Evolutionary conservation across 2,797 vertebrate genomes (phyloP), one percentile per base, ranked within the genome.

Genomic region (Amblyopsis hoosieri): DNA sequence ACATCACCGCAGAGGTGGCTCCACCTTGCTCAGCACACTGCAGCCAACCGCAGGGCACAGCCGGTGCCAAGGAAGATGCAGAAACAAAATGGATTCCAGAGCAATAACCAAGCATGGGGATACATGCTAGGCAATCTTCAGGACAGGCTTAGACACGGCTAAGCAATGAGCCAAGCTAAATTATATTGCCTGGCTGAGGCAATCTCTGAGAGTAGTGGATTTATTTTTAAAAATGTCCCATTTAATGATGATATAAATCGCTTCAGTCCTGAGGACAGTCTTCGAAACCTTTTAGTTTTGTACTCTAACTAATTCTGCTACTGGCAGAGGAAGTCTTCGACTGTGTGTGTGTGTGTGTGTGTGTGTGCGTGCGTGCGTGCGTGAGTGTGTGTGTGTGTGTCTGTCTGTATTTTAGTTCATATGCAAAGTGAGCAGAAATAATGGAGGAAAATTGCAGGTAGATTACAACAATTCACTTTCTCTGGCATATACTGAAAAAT

Each of bases 391-490:
- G 42, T 1, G 12, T 51, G 15, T 11, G 65, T 57, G 46, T 47
- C 14, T 67, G 53, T 56, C 57, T 14, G 51, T 57, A 64, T 79
- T 82, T 78, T 74, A 74, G 85, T 82, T 74, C 69, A 84, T 82
- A 71, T 66, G 31, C 29, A 9, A 68, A 67, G 74, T 66, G 58
- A 63, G 55, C 54, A 57, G 77, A 85, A 86, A 85, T 84, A 85
- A 84, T 72, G 58, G 72, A 50, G 45, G 31, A 17, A 75, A 76
- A 79, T 71, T 71, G 63, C 66, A 72, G 76, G 74, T 52, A 78
- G 71, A 87, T 84, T 72, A 84, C 85, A 84, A 75, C 74, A 59
- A 78, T 79, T 85, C 73, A 68, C 67, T 74, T 76, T 72, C 80
- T 80, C 68, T 78, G 70, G 53, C 74, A 57, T 59, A 42, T 63